Base-by-base conservation (phyloP, 2,888 invertebrate genomes). In the Calameuta pallipes region DNA sequence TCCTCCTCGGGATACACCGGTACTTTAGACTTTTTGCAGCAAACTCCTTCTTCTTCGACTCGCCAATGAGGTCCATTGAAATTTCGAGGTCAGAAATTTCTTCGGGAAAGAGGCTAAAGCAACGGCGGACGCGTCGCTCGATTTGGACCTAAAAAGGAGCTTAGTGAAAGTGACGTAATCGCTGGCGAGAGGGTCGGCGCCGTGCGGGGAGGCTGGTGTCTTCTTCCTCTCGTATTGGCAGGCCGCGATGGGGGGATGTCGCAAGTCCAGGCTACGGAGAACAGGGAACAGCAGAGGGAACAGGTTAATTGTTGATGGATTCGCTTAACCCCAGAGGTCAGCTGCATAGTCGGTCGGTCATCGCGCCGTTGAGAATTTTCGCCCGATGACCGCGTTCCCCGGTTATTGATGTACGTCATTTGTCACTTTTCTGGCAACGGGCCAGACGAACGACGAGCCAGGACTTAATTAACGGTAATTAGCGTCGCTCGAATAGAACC, bases 151-250 rank as follows among this genome's bases (percentile, higher is more conserved):
- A 68, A 71, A n/a, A 69, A 71, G 56, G 79, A 78, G 37, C 75
- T 71, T 74, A 78, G 81, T 79, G 83, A 81, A 83, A 83, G 79
- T 80, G 77, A 77, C 79, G 78, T 74, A 69, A 78, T 77, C 36
- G 36, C 36, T 68, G 71, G 74, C 69, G 35, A 76, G 76, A 33
- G 36, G n/a, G 35, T 74, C 33, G 23, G 35, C n/a, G 12, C 13
- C 0, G 33, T 0, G 33, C 35, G 73, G 15, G 35, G 23, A 11
- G 74, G 36, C 3, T 1, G 36, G n/a, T 0, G 23, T 31, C n/a
- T n/a, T 74, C 74, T 30, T 74, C 74, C 41, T 73, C 36, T 35
- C 37, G 71, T 73, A 71, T 56, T 0, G 56, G 23, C 56, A 56
- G 56, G 6, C 9, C 9, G 23, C 2, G 9, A 23, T 0, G 56